These are phyloP conservation scores for Polydesmus complanatus DNA, from an alignment of 2,888 invertebrate species.

Conservation along the genomic window DNA sequence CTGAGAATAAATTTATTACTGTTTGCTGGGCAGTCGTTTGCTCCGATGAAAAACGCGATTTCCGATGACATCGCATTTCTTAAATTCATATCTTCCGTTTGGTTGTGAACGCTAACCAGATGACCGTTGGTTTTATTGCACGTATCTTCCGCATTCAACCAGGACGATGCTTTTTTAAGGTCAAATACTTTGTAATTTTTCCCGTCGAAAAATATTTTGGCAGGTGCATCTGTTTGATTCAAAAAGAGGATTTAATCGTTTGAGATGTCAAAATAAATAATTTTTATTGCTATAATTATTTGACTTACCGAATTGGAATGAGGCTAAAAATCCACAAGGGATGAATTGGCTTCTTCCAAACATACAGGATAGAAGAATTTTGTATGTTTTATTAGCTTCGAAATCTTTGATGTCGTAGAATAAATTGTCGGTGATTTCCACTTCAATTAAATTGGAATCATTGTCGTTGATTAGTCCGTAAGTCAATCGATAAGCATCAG, in stretches of 20 bases:
- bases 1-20: too few species aligned
- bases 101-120: neutral
- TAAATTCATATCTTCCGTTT: neutral
- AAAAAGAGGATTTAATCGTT: neutral
- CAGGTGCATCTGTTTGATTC: neutral
- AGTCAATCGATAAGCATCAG: conserved; percentile 7
- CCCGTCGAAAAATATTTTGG: neutral
- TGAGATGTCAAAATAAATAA: neutral
- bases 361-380: neutral
- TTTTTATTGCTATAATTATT: neutral
- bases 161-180: neutral
- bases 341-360: conserved; percentile 1
- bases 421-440: conserved; percentile 5
- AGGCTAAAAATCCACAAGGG: neutral
- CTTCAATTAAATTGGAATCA: neutral
- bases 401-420: neutral
- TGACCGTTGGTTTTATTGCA: conserved; percentile 7
- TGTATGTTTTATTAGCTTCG: neutral
- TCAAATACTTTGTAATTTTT: neutral
- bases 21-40: neutral
- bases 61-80: neutral
- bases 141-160: conserved; percentile 7
- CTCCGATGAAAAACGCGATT: conserved; percentile 4
- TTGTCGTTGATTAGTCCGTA: conserved; percentile 1
- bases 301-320: conserved; percentile 3